A percentile compares a stretch with the other conserved stretches of the same genome.
phyloP scores from a whole-genome alignment of 2,113 vertebrate species.

The Tenebrosternarchus preto region DNA sequence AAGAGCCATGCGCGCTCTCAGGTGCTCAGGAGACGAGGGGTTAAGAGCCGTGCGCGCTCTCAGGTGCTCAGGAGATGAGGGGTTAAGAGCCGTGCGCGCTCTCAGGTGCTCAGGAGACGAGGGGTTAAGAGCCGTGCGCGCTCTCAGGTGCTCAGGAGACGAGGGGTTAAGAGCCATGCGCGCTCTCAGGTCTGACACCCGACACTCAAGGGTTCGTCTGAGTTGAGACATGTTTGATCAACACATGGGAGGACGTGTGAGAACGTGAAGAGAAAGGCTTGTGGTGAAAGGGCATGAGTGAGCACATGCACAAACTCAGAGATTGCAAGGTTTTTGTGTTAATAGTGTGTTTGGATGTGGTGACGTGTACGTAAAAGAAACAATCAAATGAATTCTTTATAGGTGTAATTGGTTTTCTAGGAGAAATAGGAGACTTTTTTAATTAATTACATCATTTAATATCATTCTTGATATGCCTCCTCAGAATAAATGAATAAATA shows the following conservation, averaged over 20 bases:
- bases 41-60: no score
- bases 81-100: no score
- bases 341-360: neutral
- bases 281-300: conserved; percentile 13
- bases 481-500: no score
- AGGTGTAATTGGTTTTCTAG: no score
- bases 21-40: conserved; percentile 59
- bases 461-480: no score
- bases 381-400: no score
- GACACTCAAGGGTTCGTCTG: conserved; percentile 65
- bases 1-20: no score
- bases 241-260: conserved; percentile 51
- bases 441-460: no score
- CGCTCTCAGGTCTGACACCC: conserved; percentile 67
- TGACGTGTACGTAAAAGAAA: neutral
- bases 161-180: conserved; percentile 70
- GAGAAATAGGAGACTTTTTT: no score
- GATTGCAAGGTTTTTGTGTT: neutral
- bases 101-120: conserved; percentile 60
- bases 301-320: conserved; percentile 12
- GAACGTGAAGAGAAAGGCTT: conserved; percentile 42
- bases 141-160: conserved; percentile 62
- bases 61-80: conserved; percentile 59
- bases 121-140: no score
- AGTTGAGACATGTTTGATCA: conserved; percentile 68